Evolutionary conservation across 2,113 vertebrate species (phyloP).

Genomic region (Speoplatyrhinus poulsoni): DNA sequence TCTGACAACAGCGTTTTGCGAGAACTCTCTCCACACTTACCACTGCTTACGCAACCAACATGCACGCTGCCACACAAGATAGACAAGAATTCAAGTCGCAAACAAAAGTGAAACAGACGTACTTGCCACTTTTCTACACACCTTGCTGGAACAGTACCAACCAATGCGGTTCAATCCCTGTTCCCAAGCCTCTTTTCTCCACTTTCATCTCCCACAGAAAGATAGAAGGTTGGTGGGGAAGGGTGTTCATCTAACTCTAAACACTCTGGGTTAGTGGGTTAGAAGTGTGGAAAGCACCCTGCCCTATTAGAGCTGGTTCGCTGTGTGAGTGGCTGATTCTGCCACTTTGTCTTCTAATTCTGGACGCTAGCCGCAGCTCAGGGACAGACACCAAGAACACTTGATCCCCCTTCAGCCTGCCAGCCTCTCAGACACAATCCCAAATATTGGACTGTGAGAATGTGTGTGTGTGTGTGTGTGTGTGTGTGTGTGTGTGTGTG

Average conservation of each 20-base stretch:
- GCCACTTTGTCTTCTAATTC: conserved; percentile 63
- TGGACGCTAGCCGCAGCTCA: conserved; percentile 51
- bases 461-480: conserved; percentile 21
- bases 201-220: conserved; percentile 24
- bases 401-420: conserved; percentile 42
- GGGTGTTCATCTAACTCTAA: background rate
- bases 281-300: no score
- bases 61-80: background rate
- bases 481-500: conserved; percentile 19
- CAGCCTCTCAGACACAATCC: conserved; percentile 35
- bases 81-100: background rate
- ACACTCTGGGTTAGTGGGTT: no score
- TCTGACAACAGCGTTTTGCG: conserved; percentile 7
- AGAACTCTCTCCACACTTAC: background rate
- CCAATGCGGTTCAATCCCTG: background rate
- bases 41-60: conserved; percentile 6
- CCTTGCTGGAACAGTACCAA: conserved; percentile 34
- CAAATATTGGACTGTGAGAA: conserved; percentile 56
- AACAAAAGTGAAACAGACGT: conserved; percentile 37
- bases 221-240: background rate
- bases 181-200: conserved; percentile 48
- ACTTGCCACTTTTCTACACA: background rate
- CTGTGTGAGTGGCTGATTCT: conserved; percentile 36
- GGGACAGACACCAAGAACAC: conserved; percentile 70
- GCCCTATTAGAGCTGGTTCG: background rate